Conservation (phyloP, 1,140 invertebrate genomes). For the Helicoverpa zea region DNA sequence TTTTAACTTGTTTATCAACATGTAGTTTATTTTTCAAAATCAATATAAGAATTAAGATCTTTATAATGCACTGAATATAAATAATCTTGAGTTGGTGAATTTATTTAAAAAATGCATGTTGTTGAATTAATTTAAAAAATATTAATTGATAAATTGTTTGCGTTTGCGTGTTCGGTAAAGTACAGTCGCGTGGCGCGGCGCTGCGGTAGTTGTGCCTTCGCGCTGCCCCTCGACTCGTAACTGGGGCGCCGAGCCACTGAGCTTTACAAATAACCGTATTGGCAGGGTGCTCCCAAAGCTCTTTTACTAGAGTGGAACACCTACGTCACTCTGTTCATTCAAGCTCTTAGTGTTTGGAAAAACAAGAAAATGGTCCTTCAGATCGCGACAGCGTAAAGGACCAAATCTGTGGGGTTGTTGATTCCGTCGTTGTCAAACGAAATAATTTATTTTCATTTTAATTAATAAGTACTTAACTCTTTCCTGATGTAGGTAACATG, state of each 20-base stretch:
- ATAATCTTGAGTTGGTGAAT: too few species aligned
- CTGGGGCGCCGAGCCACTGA: constrained; percentile 35
- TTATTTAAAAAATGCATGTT: too few species aligned
- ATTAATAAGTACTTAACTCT: too few species aligned
- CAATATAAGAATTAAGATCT: too few species aligned
- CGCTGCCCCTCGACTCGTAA: constrained; percentile 39
- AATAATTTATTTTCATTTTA: too few species aligned
- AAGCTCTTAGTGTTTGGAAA: constrained; percentile 4
- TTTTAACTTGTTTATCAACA: constrained; percentile 28
- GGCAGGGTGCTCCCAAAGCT: constrained; percentile 42
- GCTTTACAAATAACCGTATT: constrained; percentile 37
- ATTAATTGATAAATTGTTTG: constrained; percentile 16
- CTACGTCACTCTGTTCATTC: constrained; percentile 12
- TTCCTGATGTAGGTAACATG: too few species aligned
- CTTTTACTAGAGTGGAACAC: neutral
- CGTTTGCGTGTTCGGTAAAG: neutral
- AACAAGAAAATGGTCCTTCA: neutral
- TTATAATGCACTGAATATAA: too few species aligned
- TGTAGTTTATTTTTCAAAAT: neutral
- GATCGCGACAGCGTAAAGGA: neutral
- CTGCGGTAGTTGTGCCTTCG: constrained; percentile 25
- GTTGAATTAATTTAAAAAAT: neutral
- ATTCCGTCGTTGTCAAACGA: too few species aligned
- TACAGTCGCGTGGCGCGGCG: constrained; percentile 18
- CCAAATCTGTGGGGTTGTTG: too few species aligned